phyloP scores from a whole-genome alignment of 2,113 vertebrate genomes.

The Microcebus ravelobensis region DNA sequence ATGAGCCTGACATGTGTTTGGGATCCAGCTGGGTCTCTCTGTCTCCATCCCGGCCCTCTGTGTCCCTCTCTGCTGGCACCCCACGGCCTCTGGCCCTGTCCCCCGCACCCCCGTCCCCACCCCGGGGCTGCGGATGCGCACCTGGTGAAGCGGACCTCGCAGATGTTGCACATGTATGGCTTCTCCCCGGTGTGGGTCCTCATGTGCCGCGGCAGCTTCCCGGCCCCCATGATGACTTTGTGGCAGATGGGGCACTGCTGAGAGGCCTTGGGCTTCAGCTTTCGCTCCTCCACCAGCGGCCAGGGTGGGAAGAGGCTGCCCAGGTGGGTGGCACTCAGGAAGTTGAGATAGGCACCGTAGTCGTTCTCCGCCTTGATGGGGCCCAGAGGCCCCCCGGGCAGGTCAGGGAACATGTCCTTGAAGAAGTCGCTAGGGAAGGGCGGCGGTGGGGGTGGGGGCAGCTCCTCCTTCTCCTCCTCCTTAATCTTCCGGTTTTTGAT shows the following conservation, averaged over 20 bases:
- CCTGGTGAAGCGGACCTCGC: slow-evolving; percentile 99
- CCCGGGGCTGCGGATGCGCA: slow-evolving; percentile 69
- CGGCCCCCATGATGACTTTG: slow-evolving; percentile 98
- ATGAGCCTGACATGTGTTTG: rapidly evolving
- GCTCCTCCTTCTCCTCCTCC: slow-evolving; percentile 95
- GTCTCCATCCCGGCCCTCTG: background rate
- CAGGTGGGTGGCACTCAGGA: slow-evolving; percentile 94
- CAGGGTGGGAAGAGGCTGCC: slow-evolving; percentile 95
- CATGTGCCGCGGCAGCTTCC: slow-evolving; percentile 98
- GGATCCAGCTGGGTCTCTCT: background rate
- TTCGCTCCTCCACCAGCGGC: slow-evolving; percentile 97
- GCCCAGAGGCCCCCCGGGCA: slow-evolving; percentile 87
- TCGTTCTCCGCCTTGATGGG: slow-evolving; percentile 95
- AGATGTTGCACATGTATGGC: slow-evolving; percentile 99
- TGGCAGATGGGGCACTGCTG: slow-evolving; percentile 99
- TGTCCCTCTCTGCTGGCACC: background rate
- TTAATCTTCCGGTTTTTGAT: slow-evolving; percentile 97
- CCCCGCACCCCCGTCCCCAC: rapidly evolving
- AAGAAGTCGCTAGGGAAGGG: slow-evolving; percentile 93
- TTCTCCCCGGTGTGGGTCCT: slow-evolving; percentile 98
- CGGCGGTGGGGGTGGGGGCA: slow-evolving; percentile 82
- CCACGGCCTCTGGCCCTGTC: rapidly evolving
- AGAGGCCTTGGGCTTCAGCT: slow-evolving; percentile 98
- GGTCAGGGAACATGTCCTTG: slow-evolving; percentile 91
- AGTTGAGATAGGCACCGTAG: slow-evolving; percentile 95